phyloP scores from a whole-genome alignment of 2,113 vertebrate genomes.

The Tenebrosternarchus preto region DNA sequence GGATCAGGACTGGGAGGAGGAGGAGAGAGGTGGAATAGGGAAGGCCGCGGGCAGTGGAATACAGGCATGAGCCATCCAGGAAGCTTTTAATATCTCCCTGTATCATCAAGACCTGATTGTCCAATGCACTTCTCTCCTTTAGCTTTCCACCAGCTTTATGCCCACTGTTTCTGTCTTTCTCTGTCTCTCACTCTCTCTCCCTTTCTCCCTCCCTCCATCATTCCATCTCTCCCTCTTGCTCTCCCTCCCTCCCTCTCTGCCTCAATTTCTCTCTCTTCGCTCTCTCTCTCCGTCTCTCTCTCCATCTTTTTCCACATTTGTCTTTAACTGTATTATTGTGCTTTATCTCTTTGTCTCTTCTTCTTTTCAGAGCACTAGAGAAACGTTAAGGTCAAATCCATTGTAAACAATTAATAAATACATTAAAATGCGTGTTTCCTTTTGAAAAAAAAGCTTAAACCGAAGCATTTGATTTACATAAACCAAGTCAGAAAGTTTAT shows the following conservation, averaged over 20 bases:
- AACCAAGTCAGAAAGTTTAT: constrained; percentile 22
- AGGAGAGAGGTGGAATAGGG: not conserved
- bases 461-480: constrained; percentile 9
- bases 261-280: not conserved
- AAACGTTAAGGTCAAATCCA: not conserved
- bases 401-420: not conserved
- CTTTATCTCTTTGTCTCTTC: constrained; percentile 17
- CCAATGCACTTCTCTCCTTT: not conserved
- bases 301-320: not conserved
- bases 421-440: not conserved
- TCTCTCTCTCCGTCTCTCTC: not conserved
- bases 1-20: not conserved
- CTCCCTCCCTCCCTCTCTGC: no score
- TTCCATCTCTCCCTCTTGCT: not conserved
- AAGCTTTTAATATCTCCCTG: constrained; percentile 1
- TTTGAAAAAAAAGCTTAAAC: constrained; percentile 12
- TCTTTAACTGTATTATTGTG: not conserved
- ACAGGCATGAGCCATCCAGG: not conserved
- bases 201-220: not conserved
- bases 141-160: not conserved
- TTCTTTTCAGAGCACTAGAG: not conserved
- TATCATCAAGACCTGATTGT: not conserved
- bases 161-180: not conserved
- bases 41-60: not conserved
- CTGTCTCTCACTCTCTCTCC: not conserved